Evolutionary conservation across 2,888 invertebrate species (phyloP).

Genomic region (Drosophila paracracens): DNA sequence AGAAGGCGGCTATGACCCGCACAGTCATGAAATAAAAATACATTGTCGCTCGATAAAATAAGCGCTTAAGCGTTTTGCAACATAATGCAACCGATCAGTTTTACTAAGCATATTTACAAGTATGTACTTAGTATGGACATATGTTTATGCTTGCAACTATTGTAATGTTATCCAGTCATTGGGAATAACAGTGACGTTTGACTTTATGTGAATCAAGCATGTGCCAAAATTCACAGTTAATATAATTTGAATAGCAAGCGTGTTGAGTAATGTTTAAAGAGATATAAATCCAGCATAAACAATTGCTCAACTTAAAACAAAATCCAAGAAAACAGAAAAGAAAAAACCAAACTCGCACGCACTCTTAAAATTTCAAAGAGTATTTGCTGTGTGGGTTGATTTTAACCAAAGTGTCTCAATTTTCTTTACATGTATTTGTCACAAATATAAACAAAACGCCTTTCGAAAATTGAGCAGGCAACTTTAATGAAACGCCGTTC

Average conservation of each 20-base stretch:
- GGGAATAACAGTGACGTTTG: constrained; percentile 4
- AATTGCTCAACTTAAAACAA: constrained; percentile 31
- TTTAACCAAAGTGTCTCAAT: constrained; percentile 44
- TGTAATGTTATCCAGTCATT: constrained; percentile 3
- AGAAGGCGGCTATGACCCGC: background rate
- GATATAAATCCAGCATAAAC: constrained; percentile 37
- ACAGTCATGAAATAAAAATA: constrained; percentile 5
- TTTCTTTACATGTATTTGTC: constrained; percentile 43
- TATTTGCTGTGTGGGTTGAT: constrained; percentile 2
- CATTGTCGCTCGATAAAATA: constrained; percentile 6
- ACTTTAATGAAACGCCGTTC: background rate
- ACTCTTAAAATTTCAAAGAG: constrained; percentile 32
- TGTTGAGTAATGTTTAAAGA: constrained; percentile 35
- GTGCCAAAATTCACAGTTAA: constrained; percentile 31
- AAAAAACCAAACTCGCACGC: background rate
- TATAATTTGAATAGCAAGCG: constrained; percentile 26
- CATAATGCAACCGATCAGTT: background rate
- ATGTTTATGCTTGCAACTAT: background rate
- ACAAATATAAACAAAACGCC: constrained; percentile 11
- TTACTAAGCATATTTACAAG: background rate
- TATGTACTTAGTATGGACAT: background rate
- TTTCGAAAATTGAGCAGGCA: constrained; percentile 19
- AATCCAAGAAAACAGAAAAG: constrained; percentile 20
- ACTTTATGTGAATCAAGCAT: constrained; percentile 2
- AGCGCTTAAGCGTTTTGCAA: background rate